These are phyloP conservation scores for Busseola fusca DNA, from an alignment of 2,888 invertebrate genomes.

Conservation along the genomic window DNA sequence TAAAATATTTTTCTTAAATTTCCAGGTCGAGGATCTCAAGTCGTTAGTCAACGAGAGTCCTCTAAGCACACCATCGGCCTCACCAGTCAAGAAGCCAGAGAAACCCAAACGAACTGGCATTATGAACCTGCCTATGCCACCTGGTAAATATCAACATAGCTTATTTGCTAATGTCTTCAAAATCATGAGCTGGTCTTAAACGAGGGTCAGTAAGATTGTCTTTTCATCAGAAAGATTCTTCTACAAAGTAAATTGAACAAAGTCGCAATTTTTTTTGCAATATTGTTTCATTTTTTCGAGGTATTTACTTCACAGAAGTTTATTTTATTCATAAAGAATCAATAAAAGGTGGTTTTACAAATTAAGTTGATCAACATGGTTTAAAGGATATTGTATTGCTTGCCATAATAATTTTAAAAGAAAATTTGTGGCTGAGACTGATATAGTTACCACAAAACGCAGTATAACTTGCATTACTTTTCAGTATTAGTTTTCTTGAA, in stretches of 20 bases:
- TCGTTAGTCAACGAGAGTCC: slow-evolving; percentile 82
- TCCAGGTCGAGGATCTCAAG: slow-evolving; percentile 83
- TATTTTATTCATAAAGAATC: not conserved
- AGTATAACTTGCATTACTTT: not conserved
- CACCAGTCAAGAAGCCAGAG: slow-evolving; percentile 86
- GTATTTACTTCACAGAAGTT: not conserved
- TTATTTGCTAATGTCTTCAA: not conserved
- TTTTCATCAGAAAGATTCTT: not conserved
- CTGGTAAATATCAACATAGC: slow-evolving; percentile 86
- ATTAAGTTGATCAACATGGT: not conserved
- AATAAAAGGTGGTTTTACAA: too few species aligned
- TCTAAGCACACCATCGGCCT: slow-evolving; percentile 81
- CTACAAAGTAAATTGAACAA: not conserved
- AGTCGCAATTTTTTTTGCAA: not conserved
- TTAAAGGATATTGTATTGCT: not conserved
- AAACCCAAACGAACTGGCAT: slow-evolving; percentile 92
- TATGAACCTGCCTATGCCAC: slow-evolving; percentile 98
- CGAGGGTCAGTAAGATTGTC: not conserved
- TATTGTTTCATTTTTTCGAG: not conserved
- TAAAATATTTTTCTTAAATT: not conserved
- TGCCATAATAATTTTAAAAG: not conserved
- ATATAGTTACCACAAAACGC: not conserved
- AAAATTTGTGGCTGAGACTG: not conserved
- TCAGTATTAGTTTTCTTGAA: not conserved
- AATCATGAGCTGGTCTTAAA: not conserved